These are phyloP conservation scores for Archilochus colubris DNA, from an alignment of 2,113 vertebrate species.

Conservation along the genomic window DNA sequence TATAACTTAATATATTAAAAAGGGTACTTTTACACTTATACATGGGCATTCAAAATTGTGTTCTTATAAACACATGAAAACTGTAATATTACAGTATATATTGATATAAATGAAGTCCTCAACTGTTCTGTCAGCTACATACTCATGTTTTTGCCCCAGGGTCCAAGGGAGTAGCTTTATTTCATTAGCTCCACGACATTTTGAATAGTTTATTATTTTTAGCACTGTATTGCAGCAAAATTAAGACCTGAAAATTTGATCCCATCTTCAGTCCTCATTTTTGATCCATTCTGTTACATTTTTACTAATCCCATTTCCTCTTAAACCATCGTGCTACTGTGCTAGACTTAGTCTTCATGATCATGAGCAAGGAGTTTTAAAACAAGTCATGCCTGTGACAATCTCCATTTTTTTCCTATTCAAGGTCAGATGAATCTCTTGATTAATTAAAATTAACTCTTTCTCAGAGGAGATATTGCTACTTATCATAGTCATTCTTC, in stretches of 20 bases:
- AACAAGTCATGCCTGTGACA: not conserved
- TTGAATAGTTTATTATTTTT: not conserved
- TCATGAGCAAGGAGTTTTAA: not conserved
- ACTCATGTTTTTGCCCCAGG: fast-evolving
- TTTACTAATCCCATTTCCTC: not conserved
- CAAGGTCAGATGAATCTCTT: slow-evolving; percentile 14
- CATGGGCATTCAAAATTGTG: not conserved
- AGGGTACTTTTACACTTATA: not conserved
- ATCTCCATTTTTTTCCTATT: slow-evolving; percentile 4
- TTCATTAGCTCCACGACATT: not conserved
- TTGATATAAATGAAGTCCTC: not conserved
- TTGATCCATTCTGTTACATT: not conserved
- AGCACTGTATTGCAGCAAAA: not conserved
- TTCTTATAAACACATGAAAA: not conserved
- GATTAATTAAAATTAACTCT: slow-evolving; percentile 55
- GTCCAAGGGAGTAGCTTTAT: not conserved
- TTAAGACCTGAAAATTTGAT: not conserved
- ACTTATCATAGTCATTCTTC: slow-evolving; percentile 6
- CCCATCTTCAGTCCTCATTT: not conserved
- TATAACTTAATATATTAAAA: not conserved
- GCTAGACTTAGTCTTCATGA: not conserved
- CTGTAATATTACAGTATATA: not conserved
- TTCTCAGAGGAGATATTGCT: slow-evolving; percentile 12
- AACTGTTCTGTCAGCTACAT: not conserved
- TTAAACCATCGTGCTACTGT: not conserved